Base-by-base conservation (phyloP, 2,888 invertebrate species). In the Acleris literana region DNA sequence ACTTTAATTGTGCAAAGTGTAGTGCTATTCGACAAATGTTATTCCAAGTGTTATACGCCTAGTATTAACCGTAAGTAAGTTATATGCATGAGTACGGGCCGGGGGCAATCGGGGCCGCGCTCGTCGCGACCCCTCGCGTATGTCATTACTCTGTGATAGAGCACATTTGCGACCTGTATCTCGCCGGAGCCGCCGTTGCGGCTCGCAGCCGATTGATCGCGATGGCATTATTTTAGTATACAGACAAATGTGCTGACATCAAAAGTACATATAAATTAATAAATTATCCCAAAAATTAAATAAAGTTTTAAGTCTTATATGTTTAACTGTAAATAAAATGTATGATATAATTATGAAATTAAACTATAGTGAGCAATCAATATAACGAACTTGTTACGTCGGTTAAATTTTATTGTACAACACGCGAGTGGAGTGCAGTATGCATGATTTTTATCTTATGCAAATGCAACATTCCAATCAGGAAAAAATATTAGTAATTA, bases 71-170 rank as follows among this genome's bases (percentile, higher is more conserved):
- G 76, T 88, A 87, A 87, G 85, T 89, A 88, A 90, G 79, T 89
- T 90, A 86, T 86, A 85, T 83, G 83, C 87, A 87, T 81, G 90
- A 88, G 87, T 89, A 89, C 89, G 92, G 92, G 92, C 90, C 89
- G 82, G 92, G 90, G 92, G 92, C 92, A 92, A 92, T 92, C 84
- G 86, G 91, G 87, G 81, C 64, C 48, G 55, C 55, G 86, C 84
- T 85, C 81, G 66, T 70, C 68, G 72, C 69, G 88, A 82, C 84
- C 87, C 92, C 90, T 83, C 80, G 85, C 88, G 86, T 85, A 90
- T 89, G 91, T 92, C 92, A 88, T 88, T 90, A 91, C 91, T 92
- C 92, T 92, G 92, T 92, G 92, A 92, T 92, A 92, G 84, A 85
- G 90, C 90, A 87, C 90, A 85, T 84, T 81, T 73, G 76, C 78